These are phyloP conservation scores for Hippasteria phrygiana DNA, from an alignment of 53 echinoderm and acorn worm species.

Conservation along the genomic window DNA sequence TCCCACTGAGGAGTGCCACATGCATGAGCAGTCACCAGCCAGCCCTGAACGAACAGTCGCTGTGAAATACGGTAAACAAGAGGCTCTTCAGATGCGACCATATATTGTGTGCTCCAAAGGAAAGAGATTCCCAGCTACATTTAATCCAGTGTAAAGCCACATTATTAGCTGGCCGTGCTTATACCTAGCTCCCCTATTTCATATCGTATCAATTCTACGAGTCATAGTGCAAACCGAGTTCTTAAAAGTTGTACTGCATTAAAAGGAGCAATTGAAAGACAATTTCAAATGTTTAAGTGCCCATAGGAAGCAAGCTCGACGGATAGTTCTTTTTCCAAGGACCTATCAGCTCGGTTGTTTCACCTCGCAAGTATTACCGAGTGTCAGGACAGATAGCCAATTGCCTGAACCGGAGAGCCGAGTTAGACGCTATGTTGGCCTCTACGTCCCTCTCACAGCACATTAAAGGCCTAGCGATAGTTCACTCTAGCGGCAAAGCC, in stretches of 20 bases:
- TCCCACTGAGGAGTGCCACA: constrained; percentile 20
- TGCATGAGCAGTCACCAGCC: neutral
- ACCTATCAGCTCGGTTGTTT: neutral
- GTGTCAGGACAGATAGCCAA: neutral
- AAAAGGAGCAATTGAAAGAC: neutral
- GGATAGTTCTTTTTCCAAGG: neutral
- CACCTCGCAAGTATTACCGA: neutral
- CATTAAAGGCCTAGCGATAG: constrained; percentile 59
- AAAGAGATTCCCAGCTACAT: neutral
- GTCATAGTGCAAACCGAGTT: too few species aligned
- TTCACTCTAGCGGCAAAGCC: constrained; percentile 51
- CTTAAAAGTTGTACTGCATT: neutral
- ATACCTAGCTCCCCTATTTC: too few species aligned
- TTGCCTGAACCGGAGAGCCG: neutral
- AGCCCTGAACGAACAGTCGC: neutral
- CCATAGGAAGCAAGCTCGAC: too few species aligned
- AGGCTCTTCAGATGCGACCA: constrained; percentile 21
- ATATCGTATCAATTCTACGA: too few species aligned
- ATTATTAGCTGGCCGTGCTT: neutral
- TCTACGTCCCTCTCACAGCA: constrained; percentile 58
- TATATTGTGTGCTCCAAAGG: neutral
- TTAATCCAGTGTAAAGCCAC: neutral
- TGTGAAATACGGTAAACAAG: constrained; percentile 17
- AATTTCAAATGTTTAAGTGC: neutral
- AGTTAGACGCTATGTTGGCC: constrained; percentile 50